Base-by-base conservation (phyloP, 2,113 vertebrate genomes). In the Kryptolebias marmoratus region DNA sequence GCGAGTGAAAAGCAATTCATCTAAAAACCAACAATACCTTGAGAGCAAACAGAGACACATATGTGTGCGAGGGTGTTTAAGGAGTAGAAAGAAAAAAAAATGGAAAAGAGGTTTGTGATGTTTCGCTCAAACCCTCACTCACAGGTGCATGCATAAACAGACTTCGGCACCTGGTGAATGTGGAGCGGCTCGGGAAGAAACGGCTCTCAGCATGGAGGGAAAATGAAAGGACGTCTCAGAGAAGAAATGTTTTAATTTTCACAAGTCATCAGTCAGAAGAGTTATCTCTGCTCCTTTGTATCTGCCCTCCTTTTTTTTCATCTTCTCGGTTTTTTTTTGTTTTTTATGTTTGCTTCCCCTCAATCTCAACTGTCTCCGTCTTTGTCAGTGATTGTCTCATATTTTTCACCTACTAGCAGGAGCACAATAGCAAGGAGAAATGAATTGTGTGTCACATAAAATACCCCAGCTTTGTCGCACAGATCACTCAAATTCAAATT, bases 221-320 rank as follows among this genome's bases (percentile, higher is more conserved):
- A 80, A 84, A 85, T 83, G 60, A 84, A 92, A 87, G 71, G 73
- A 45, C 67, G 76, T 88, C 57, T 77, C 75, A 61, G 48, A 75
- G 71, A 80, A 88, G 73, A 87, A 89, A 79, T 75, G 60, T 75
- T 85, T 88, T 81, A 77, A 90, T 90, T 91, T 91, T 88, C 79
- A 86, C 16, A 75, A 83, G 68, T 80, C 81, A 71, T 89, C 81
- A 81, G 77, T 79, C 84, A 65, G 70, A 81, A 18, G 74, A 69
- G 77, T 79, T 79, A 71, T 82, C 72, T 76, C 50, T 31, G 45
- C 73, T 81, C 61, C 53, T 75, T 36, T 53, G 6, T 52, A 13
- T 71, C 32, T 48, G 27, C 58, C 75, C 68, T 31, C 47, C 53
- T 55, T 27, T 74, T 54, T 68, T 36, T 3, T 22, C 22, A 22